Conservation (phyloP, 2,888 invertebrate genomes). For the Aquatica leii region DNA sequence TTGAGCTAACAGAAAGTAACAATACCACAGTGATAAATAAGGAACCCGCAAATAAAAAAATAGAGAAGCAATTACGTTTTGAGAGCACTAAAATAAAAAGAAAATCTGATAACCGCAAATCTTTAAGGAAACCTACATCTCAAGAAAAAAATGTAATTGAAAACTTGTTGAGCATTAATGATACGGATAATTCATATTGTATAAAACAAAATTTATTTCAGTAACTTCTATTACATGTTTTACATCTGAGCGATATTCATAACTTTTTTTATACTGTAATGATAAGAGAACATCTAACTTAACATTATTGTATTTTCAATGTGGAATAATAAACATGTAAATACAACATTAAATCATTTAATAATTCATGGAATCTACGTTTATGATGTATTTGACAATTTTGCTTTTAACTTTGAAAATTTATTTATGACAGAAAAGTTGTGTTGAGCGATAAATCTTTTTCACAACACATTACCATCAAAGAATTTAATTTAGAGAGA, state of each 20-base stretch:
- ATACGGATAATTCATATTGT: neutral
- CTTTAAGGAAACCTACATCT: neutral
- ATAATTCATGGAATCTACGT: neutral
- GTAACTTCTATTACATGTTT: neutral
- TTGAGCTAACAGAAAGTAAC: neutral
- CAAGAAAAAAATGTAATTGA: neutral
- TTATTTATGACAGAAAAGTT: neutral
- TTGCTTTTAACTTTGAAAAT: neutral
- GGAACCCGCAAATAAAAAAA: neutral
- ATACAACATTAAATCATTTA: neutral
- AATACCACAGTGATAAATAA: neutral
- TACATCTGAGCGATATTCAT: neutral
- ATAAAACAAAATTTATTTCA: conserved; percentile 3
- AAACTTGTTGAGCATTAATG: neutral
- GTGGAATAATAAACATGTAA: neutral
- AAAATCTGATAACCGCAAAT: neutral
- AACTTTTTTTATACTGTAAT: neutral
- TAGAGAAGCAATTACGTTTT: neutral
- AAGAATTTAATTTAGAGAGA: neutral
- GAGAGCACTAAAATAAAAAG: neutral
- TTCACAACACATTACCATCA: neutral
- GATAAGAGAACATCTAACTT: no score
- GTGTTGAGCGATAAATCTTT: neutral
- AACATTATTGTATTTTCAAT: neutral
- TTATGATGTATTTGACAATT: neutral